Evolutionary conservation across 2,888 invertebrate genomes (phyloP), one percentile per base, ranked within the genome.

Genomic region (Leptothorax acervorum): DNA sequence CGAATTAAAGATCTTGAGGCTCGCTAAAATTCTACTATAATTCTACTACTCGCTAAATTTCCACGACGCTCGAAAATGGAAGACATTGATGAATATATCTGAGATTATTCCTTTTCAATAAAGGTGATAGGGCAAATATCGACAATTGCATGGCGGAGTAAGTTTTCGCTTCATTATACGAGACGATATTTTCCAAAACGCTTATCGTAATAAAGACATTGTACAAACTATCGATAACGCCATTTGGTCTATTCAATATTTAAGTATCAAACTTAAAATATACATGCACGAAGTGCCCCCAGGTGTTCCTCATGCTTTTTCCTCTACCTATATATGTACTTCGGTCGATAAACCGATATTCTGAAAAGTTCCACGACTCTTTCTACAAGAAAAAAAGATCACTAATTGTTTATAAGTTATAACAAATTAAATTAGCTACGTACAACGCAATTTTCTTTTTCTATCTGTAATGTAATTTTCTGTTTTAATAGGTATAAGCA

Each of bases 191-290:
- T 3, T 39, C 42, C 23, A 39, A 39, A 53, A n/a, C 18, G 68
- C 6, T 51, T n/a, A 51, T 51, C n/a, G 0, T 35, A 35, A 42
- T 45, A 45, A 70, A 70, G 48, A 15, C 18, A 31, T 48, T 28
- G 31, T 18, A n/a, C 1, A 35, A 23, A 35, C 23, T 23, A 35
- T 68, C 18, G 11, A 53, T 15, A 18, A 55, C 9, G 4, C 12
- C 39, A 53, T 51, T 55, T 55, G 55, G 5, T 55, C 9, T 23
- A 23, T 39, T 71, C 23, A 71, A 70, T 39, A 53, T 53, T 70
- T 53, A 35, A 39, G 23, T 15, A 55, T 23, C 8, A 15, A 55
- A 39, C 23, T 53, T 71, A 55, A 71, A 71, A 71, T 70, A 55
- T 51, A 48, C n/a, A 48, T 35, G 39, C 35, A 15, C 6, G 4